Conservation (phyloP, 2,797 vertebrate genomes). For the Sorex maritimensis region DNA sequence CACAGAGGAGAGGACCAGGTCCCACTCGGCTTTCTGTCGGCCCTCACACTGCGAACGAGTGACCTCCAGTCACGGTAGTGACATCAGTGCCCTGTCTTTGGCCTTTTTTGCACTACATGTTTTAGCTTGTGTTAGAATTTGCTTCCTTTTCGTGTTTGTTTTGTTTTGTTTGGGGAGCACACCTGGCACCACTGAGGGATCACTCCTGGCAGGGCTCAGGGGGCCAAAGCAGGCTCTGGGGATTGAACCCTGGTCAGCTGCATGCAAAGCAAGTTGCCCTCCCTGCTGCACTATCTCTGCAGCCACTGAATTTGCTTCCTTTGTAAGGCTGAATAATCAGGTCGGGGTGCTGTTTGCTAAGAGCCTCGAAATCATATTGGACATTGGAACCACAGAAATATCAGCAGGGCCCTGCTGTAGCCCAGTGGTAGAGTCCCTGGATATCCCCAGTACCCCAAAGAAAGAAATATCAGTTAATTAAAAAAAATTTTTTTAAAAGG, state of each 20-base stretch:
- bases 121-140: background rate
- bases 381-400: background rate
- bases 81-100: background rate
- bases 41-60: background rate
- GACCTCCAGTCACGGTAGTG: background rate
- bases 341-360: background rate
- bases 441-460: too few species aligned
- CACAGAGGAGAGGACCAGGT: background rate
- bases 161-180: too few species aligned
- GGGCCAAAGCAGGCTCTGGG: too few species aligned
- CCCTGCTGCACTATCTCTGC: too few species aligned
- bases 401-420: background rate
- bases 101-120: background rate
- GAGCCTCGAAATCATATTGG: background rate
- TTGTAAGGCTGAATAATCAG: constrained; percentile 16
- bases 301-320: background rate
- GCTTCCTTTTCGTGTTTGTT: background rate
- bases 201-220: too few species aligned
- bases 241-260: too few species aligned
- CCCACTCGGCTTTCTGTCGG: background rate
- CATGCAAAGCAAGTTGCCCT: too few species aligned
- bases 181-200: too few species aligned
- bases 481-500: too few species aligned
- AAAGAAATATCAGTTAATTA: too few species aligned
- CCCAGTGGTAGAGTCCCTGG: too few species aligned